Evolutionary conservation across 2,888 invertebrate genomes (phyloP).

Genomic region (Acanthococcus lagerstroemiae): DNA sequence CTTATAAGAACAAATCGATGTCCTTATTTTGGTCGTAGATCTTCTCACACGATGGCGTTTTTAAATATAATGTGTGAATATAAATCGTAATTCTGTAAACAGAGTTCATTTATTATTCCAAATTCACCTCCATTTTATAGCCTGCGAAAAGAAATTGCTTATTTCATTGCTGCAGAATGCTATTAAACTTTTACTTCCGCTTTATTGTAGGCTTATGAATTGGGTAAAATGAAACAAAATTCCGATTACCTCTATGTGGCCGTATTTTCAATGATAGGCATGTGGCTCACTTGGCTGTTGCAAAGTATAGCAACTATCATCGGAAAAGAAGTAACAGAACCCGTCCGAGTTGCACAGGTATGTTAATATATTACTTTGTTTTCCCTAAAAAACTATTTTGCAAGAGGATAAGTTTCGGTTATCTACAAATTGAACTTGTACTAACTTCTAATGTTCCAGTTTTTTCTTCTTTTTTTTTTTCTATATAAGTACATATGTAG

Average conservation of each 20-base stretch:
- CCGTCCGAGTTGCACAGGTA: too few relatives aligned
- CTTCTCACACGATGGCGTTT: neutral
- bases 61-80: neutral
- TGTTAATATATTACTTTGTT: too few relatives aligned
- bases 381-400: too few relatives aligned
- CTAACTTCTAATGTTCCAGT: too few relatives aligned
- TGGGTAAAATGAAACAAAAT: neutral
- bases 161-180: too few relatives aligned
- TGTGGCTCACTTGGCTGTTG: slow-evolving; percentile 13
- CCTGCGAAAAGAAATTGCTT: too few relatives aligned
- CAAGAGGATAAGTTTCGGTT: too few relatives aligned
- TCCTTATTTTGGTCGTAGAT: too few relatives aligned
- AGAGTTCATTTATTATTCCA: neutral
- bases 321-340: neutral
- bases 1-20: too few relatives aligned
- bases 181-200: neutral
- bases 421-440: too few relatives aligned
- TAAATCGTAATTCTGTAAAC: neutral
- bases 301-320: slow-evolving; percentile 9
- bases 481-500: too few relatives aligned
- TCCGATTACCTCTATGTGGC: slow-evolving; percentile 9
- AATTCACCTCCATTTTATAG: neutral
- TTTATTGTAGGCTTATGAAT: slow-evolving; percentile 14
- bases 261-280: slow-evolving; percentile 10
- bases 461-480: too few relatives aligned